Evolutionary conservation across 2,113 vertebrate genomes (phyloP).

Genomic region (Urocynchramus pylzowi): DNA sequence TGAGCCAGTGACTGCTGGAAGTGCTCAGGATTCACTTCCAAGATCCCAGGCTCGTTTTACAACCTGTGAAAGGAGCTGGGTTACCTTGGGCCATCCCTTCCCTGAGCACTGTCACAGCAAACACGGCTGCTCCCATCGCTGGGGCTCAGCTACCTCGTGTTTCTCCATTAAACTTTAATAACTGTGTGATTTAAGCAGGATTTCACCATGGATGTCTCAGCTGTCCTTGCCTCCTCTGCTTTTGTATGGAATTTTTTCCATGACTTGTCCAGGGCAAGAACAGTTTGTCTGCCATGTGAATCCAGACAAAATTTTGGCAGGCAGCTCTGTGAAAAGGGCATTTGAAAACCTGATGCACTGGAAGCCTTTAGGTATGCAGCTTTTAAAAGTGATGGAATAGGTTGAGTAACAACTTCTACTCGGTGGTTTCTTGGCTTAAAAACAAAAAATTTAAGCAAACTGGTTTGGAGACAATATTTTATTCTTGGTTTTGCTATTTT

Average conservation of each 20-base stretch:
- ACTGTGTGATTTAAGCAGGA: background rate
- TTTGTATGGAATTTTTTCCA: background rate
- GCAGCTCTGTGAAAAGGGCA: background rate
- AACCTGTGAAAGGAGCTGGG: background rate
- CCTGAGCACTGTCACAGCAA: rapidly evolving
- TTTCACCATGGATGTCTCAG: background rate
- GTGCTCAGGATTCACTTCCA: rapidly evolving
- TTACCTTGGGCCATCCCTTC: background rate
- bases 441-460: background rate
- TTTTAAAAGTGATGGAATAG: background rate
- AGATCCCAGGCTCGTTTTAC: background rate
- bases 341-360: background rate
- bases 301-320: background rate
- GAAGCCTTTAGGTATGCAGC: background rate
- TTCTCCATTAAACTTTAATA: background rate
- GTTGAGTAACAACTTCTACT: background rate
- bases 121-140: background rate
- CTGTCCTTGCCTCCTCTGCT: background rate
- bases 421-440: background rate
- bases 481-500: background rate
- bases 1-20: background rate
- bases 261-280: background rate
- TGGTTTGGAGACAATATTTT: background rate
- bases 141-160: background rate
- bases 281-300: background rate